A percentile compares a stretch with the other conserved stretches of the same genome.
These are phyloP conservation scores for Ptilodon capucinus DNA, from an alignment of 2,888 invertebrate species.

Conservation along the genomic window DNA sequence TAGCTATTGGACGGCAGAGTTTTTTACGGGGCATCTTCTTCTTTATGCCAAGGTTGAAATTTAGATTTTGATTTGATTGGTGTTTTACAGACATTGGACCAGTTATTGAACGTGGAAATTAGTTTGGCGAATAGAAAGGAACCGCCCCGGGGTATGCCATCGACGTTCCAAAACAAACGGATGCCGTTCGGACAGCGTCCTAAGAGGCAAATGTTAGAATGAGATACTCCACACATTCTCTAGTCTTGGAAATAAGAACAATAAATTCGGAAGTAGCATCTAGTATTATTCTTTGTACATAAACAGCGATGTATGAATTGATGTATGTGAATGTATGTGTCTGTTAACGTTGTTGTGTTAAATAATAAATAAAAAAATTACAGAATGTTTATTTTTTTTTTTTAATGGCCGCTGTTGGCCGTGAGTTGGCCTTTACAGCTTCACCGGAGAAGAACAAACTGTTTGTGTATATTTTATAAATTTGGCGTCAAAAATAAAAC, in stretches of 20 bases:
- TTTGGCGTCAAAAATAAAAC: no score
- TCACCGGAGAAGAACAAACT: no score
- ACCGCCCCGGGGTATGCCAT: conserved; percentile 27
- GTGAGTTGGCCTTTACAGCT: no score
- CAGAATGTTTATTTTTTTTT: not conserved
- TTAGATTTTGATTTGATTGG: not conserved
- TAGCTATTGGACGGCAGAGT: no score
- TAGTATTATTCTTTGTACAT: conserved; percentile 20
- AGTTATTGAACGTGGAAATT: conserved; percentile 57
- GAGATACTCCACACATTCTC: not conserved
- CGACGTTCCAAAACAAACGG: conserved; percentile 31
- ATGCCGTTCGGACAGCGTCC: conserved; percentile 49
- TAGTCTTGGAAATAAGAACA: conserved; percentile 2
- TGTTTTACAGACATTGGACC: conserved; percentile 58
- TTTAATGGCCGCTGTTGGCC: no score
- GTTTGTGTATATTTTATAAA: no score
- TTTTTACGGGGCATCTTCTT: no score
- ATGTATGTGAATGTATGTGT: conserved; percentile 2
- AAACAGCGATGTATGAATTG: conserved; percentile 12
- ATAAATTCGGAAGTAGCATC: conserved; percentile 5
- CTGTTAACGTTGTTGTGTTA: conserved; percentile 7
- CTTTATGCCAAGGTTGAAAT: no score
- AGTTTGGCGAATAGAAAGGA: conserved; percentile 18
- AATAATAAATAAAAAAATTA: no score
- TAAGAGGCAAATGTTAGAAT: conserved; percentile 23